Base-by-base conservation (phyloP, 2,888 invertebrate species). In the Polydesmus complanatus region DNA sequence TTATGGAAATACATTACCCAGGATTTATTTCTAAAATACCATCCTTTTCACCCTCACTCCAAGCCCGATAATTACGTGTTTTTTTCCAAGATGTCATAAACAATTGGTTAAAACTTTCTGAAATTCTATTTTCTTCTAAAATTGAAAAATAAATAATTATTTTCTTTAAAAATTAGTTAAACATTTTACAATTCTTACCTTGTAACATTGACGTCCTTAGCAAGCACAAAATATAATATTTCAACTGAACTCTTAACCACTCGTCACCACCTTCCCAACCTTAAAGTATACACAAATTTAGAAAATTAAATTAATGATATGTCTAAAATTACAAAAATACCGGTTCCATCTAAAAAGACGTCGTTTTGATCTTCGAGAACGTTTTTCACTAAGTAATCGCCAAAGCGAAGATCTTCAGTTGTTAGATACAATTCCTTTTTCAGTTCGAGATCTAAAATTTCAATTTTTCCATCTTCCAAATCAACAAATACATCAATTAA, bases 221-320 rank as follows among this genome's bases (percentile, higher is more conserved):
- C 63, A 93, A 77, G 69, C 88, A 88, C 67, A 92, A 77, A 65
- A 89, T 64, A 72, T 92, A 92, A 57, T 88, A 84, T 66, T 86
- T 83, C 73, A 96, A 96, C 74, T 97, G 96, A 58, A 91, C 85
- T 66, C 97, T 79, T 65, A 97, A 86, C 97, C 97, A 98, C 67
- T 89, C 86, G 71, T 97, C 96, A 25, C 95, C 93, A 56, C 97
- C 97, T 73, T 90, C 89, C 85, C 86, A 88, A 23, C 83, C 78
- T 78, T 69, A 53, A 48, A 51, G 61, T 23, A 37, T 47, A 54
- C 21, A 57, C 47, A 37, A 63, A 14, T 19, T 27, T 3, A 47
- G 26, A 8, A 58, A 26, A 58, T 58, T 58, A 14, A 1, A 8
- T 2, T 25, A 27, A 62, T 37, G 19, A 52, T 5, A 14, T 27